Evolutionary conservation across 1,140 invertebrate species (phyloP), one percentile per base, ranked within the genome.

Genomic region (Helicorthomorpha holstii): DNA sequence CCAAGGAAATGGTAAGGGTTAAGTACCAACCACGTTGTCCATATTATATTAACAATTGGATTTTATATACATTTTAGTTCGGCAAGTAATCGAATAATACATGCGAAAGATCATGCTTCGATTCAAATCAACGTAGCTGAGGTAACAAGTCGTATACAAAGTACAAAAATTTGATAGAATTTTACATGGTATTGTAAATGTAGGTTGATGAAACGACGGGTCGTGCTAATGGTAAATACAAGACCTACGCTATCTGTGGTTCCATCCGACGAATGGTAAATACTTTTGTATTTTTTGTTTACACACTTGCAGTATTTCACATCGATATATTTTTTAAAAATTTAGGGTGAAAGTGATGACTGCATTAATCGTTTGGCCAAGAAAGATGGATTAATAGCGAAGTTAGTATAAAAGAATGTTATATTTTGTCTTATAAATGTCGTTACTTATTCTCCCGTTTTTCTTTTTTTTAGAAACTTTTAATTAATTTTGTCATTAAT

Each of bases 101-200:
- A 90, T 61, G 93, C 95, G 2, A 98, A 98, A 69, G 95, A 99
- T 72, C 92, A 99, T 75, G 94, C 95, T 47, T 97, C 95, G 0
- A 95, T 98, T 61, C 94, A 98, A 69, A 73, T 99, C 53, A 89
- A 89, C 65, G 77, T 99, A 63, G 93, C 90, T 53, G 91, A 96
- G 59, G 73, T 74, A 57, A 51, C 19, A 7, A 19, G 49, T 0
- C 23, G 23, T 27, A 43, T 54, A 41, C 38, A 1, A n/a, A n/a
- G 12, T 45, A 4, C 23, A 51, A 21, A 22, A 2, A 14, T 44
- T 14, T 23, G 10, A 19, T 34, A n/a, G 7, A 10, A 96, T 34
- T 14, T 50, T 49, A 12, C 4, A 14, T 24, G 25, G 44, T 42
- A 55, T 26, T 52, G 34, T 56, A 38, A 49, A 56, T 60, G 21